phyloP scores from a whole-genome alignment of 1,140 invertebrate species.

The Gerris buenoi region DNA sequence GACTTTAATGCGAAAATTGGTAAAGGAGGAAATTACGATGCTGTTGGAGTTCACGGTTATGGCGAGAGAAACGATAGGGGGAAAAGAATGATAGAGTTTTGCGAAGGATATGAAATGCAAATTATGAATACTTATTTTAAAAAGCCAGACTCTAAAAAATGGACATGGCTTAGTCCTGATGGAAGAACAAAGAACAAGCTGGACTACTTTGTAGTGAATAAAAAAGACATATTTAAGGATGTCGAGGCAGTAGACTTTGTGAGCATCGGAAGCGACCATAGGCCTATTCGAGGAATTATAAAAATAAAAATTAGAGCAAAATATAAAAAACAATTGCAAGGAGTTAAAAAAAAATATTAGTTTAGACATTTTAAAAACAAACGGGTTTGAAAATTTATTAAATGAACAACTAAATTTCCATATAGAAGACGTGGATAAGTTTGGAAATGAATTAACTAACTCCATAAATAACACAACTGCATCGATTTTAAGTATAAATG shows the following conservation, averaged over 20 bases:
- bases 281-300: neutral
- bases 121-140: neutral
- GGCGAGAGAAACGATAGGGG: neutral
- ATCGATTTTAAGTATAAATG: neutral
- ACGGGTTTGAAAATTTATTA: neutral
- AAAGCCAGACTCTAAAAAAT: neutral
- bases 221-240: neutral
- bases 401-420: neutral
- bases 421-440: neutral
- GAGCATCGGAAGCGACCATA: neutral
- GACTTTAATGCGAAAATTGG: neutral
- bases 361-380: neutral
- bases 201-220: neutral
- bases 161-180: neutral
- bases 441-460: neutral
- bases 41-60: neutral
- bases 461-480: neutral
- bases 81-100: neutral
- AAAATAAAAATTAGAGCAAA: neutral
- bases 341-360: neutral
- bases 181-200: neutral
- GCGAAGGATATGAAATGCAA: neutral
- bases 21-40: neutral
- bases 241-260: neutral
- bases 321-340: neutral